Conservation (phyloP, 2,113 vertebrate genomes). For the Leptocoma aspasia region DNA sequence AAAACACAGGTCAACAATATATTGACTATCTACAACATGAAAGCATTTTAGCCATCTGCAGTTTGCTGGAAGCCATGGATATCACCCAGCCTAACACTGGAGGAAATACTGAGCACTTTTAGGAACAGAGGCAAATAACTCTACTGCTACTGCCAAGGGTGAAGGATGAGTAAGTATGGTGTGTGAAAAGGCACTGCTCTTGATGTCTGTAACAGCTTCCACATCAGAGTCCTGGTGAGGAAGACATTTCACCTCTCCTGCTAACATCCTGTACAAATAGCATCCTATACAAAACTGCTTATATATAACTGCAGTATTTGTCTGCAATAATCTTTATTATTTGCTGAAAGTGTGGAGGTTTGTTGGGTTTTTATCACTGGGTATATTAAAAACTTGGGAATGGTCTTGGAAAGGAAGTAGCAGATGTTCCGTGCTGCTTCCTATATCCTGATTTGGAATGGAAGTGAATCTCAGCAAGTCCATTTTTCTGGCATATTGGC, state of each 20-base stretch:
- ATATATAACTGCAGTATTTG: background rate
- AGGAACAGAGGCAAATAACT: background rate
- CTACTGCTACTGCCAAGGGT: background rate
- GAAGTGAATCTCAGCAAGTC: background rate
- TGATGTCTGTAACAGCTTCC: background rate
- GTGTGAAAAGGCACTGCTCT: background rate
- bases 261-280: background rate
- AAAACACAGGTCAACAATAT: background rate
- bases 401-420: rapidly evolving
- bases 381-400: background rate
- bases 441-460: background rate
- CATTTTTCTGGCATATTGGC: background rate
- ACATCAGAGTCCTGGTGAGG: background rate
- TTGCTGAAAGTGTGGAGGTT: background rate
- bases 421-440: background rate
- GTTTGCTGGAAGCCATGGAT: background rate
- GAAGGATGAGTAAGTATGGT: background rate
- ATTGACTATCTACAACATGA: background rate
- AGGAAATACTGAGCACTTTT: background rate
- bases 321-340: background rate
- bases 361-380: background rate
- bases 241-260: background rate
- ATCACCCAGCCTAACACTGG: background rate
- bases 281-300: background rate
- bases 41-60: background rate